These are phyloP conservation scores for Genyomyrus donnyi DNA, from an alignment of 2,113 vertebrate genomes.

Conservation along the genomic window DNA sequence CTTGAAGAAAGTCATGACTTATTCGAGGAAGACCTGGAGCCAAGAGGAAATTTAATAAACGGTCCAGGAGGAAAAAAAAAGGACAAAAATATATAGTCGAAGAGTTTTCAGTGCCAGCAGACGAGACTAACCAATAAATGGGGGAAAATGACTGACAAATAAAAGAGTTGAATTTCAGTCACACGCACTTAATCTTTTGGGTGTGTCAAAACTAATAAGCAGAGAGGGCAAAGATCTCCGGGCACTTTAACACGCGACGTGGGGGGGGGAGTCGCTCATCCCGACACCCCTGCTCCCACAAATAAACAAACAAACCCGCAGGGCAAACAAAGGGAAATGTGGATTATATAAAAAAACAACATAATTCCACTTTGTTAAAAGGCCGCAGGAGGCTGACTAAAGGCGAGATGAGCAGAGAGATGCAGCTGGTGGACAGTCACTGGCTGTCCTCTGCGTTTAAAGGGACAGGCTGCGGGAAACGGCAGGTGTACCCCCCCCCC, in stretches of 20 bases:
- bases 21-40: constrained; percentile 24
- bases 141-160: constrained; percentile 13
- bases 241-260: neutral
- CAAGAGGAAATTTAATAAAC: constrained; percentile 20
- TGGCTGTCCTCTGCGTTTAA: constrained; percentile 24
- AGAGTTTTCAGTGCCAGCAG: constrained; percentile 7
- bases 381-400: constrained; percentile 25
- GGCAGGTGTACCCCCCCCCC: neutral
- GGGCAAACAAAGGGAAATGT: constrained; percentile 31
- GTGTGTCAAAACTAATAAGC: constrained; percentile 5
- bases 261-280: neutral
- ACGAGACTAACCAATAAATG: constrained; percentile 22
- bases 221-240: neutral
- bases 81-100: neutral
- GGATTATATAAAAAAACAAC: constrained; percentile 34
- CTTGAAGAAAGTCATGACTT: constrained; percentile 23
- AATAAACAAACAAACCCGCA: constrained; percentile 10
- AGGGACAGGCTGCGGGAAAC: neutral
- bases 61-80: neutral
- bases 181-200: neutral
- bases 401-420: constrained; percentile 27
- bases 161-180: neutral
- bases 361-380: constrained; percentile 32
- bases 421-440: constrained; percentile 19
- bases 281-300: neutral